These are phyloP conservation scores for Perizoma flavofasciatum DNA, from an alignment of 2,888 invertebrate genomes.

Conservation along the genomic window DNA sequence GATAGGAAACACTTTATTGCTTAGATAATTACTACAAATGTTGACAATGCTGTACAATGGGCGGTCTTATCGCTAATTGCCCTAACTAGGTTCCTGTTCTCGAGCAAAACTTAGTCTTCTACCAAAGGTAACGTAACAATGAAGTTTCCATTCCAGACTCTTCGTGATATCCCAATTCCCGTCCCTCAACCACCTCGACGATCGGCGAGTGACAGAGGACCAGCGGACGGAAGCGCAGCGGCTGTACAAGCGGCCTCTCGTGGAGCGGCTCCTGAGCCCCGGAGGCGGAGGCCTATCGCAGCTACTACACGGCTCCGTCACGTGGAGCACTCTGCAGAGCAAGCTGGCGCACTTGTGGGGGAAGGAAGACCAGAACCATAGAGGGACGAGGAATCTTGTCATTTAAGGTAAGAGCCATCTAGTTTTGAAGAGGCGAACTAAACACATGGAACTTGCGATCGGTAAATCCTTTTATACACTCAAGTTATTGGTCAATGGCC, in stretches of 20 bases:
- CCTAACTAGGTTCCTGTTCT: too few relatives aligned
- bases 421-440: background rate
- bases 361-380: slow-evolving; percentile 47
- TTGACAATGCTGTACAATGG: too few relatives aligned
- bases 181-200: slow-evolving; percentile 87
- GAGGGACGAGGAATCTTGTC: slow-evolving; percentile 54
- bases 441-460: background rate
- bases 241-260: slow-evolving; percentile 85
- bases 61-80: too few relatives aligned
- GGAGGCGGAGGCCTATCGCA: slow-evolving; percentile 58
- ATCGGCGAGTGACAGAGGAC: slow-evolving; percentile 86
- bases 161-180: slow-evolving; percentile 90
- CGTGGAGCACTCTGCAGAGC: slow-evolving; percentile 62
- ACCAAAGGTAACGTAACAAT: too few relatives aligned
- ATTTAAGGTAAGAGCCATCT: slow-evolving; percentile 41
- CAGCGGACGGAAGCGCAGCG: slow-evolving; percentile 86
- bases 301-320: slow-evolving; percentile 58
- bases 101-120: too few relatives aligned
- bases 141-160: slow-evolving; percentile 74
- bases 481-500: too few relatives aligned
- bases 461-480: too few relatives aligned
- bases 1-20: too few relatives aligned
- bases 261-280: slow-evolving; percentile 74
- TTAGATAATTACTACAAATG: too few relatives aligned
- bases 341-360: slow-evolving; percentile 56